Evolutionary conservation across 2,888 invertebrate genomes (phyloP), one percentile per base, ranked within the genome.

Genomic region (Coenonympha glycerion): DNA sequence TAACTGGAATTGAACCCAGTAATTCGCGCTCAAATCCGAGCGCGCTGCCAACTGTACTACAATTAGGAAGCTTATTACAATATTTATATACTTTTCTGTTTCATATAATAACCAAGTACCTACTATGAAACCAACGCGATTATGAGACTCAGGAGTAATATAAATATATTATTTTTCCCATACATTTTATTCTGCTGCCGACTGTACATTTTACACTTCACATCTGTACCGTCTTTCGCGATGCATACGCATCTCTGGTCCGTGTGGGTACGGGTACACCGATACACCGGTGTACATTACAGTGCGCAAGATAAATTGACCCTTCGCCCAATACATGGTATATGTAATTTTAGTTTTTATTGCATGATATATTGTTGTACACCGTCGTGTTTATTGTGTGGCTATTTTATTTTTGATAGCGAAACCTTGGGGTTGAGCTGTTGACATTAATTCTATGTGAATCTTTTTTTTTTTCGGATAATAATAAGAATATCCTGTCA

Each of bases 301-400:
- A 53, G 21, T 47, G 41, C 53, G 55, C 58, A 57, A 56, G 56
- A 56, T 58, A 57, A 58, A 58, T 58, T 53, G 55, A 53, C 51
- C 52, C 49, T 47, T 49, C 55, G 51, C 49, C 28, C 36, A 47
- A 39, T 51, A 55, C 52, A 53, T 44, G 57, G 47, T 50, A 28
- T 41, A 42, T 41, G 50, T 45, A 24, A 49, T 53, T 51, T 56
- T 47, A 50, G 41, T 48, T 53, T 37, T 53, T 56, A 54, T 50
- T 54, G 39, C 36, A 22, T 47, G 45, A 48, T 56, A 50, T 49
- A 49, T 49, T 31, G 31, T 42, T 44, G 13, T 31, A 9, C 15
- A 21, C 42, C 13, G 18, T n/a, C 26, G 26, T 18, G 26, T 24
- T 15, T 21, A 4, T 30, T 30, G 13, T 45, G 9, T 6, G 4